These are phyloP conservation scores for Phenganax stokvisi DNA, from an alignment of 92 coral and sea anemone genomes.

Conservation along the genomic window DNA sequence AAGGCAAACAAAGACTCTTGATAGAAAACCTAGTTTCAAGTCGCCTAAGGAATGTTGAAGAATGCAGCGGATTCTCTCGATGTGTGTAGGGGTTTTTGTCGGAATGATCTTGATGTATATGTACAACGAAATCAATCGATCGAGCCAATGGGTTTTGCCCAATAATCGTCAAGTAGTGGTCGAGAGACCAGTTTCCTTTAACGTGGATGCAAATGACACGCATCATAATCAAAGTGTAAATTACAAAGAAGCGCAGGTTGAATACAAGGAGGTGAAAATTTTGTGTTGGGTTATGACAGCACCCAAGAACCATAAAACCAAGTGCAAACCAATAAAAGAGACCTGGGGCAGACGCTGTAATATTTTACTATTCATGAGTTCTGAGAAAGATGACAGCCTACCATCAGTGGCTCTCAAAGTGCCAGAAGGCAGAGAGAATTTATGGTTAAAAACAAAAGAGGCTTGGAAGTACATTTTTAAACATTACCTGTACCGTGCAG, in stretches of 20 bases:
- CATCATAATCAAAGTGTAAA: constrained; percentile 59
- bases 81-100: constrained; percentile 7
- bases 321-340: constrained; percentile 84
- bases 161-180: constrained; percentile 22
- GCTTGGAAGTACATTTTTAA: constrained; percentile 82
- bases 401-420: constrained; percentile 78
- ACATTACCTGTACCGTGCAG: constrained; percentile 75
- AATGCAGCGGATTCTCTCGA: not conserved
- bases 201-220: constrained; percentile 65
- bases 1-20: no score
- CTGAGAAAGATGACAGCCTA: constrained; percentile 59
- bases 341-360: constrained; percentile 95
- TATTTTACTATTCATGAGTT: constrained; percentile 81
- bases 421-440: constrained; percentile 68
- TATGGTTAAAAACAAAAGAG: constrained; percentile 88
- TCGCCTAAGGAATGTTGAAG: not conserved
- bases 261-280: constrained; percentile 47
- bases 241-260: constrained; percentile 45
- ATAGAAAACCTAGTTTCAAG: no score
- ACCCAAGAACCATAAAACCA: constrained; percentile 57
- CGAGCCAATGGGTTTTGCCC: constrained; percentile 2
- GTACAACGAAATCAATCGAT: constrained; percentile 1
- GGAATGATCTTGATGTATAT: constrained; percentile 24
- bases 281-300: constrained; percentile 98
- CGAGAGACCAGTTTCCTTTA: constrained; percentile 58